Evolutionary conservation across 37 sponge, comb jelly and placozoan species (phyloP).

Genomic region (Cliona cf. orientalis): DNA sequence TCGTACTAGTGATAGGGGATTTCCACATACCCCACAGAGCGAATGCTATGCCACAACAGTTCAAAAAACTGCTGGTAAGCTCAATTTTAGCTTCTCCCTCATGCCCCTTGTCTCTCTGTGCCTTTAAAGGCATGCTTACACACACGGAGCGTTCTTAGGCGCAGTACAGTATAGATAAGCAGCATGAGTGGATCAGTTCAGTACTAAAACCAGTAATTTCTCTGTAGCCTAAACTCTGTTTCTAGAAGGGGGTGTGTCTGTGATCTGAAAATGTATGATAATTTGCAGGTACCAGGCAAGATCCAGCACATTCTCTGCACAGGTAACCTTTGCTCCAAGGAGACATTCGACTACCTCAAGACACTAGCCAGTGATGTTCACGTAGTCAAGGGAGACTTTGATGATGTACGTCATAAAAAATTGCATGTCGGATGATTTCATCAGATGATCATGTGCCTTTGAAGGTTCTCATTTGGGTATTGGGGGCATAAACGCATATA

Average conservation of each 20-base stretch:
- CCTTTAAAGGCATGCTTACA: no score
- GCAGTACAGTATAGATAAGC: neutral
- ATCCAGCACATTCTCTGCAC: slow-evolving; percentile 99
- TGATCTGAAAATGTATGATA: no score
- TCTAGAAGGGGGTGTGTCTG: no score
- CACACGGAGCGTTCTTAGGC: no score
- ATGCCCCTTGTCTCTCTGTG: no score
- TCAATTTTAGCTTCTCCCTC: no score
- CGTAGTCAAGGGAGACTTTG: slow-evolving; percentile 96
- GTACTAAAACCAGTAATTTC: no score
- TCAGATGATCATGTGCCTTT: no score
- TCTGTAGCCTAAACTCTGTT: no score
- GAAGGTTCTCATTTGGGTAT: neutral
- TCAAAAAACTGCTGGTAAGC: slow-evolving; percentile 95
- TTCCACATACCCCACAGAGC: slow-evolving; percentile 97
- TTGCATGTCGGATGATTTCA: no score
- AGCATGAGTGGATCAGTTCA: no score
- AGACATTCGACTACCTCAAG: slow-evolving; percentile 96
- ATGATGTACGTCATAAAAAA: slow-evolving; percentile 76
- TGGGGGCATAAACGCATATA: neutral
- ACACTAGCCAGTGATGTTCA: slow-evolving; percentile 97
- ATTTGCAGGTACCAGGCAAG: slow-evolving; percentile 93
- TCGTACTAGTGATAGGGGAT: slow-evolving; percentile 98
- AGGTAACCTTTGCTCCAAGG: slow-evolving; percentile 95
- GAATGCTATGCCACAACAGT: slow-evolving; percentile 87